These are phyloP conservation scores for Drosophila ironensis DNA, from an alignment of 1,140 invertebrate species.

Conservation along the genomic window DNA sequence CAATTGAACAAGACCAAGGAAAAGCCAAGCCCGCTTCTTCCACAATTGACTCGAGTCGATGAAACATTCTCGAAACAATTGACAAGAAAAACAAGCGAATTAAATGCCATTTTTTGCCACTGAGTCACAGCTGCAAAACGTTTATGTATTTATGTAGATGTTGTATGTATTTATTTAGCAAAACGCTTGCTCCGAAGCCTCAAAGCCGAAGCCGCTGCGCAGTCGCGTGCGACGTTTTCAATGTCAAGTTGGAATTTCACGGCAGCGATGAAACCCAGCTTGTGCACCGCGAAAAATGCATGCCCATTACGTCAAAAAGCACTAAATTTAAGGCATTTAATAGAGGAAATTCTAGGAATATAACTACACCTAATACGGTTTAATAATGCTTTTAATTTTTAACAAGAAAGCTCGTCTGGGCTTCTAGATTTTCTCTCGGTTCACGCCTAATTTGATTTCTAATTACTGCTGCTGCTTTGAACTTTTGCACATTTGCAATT, in stretches of 20 bases:
- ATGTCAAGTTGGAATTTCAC: conserved; percentile 49
- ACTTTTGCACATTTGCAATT: conserved; percentile 20
- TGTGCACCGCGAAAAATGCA: background rate
- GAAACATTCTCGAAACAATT: background rate
- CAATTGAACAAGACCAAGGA: too few species aligned
- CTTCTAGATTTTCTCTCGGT: background rate
- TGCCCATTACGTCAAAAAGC: too few species aligned
- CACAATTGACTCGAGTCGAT: too few species aligned
- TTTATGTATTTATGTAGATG: background rate
- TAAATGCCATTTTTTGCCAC: background rate
- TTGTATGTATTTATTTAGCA: conserved; percentile 8
- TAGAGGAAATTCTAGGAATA: background rate
- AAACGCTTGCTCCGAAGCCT: background rate
- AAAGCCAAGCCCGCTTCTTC: too few species aligned
- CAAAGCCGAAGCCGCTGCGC: conserved; percentile 2
- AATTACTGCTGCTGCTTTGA: conserved; percentile 8
- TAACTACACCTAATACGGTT: too few species aligned
- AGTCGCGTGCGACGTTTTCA: conserved; percentile 46
- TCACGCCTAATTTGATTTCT: background rate
- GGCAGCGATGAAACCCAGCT: background rate
- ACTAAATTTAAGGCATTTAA: too few species aligned
- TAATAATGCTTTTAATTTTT: too few species aligned
- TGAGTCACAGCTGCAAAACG: conserved; percentile 16
- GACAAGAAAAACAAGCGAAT: background rate
- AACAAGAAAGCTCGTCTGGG: too few species aligned